phyloP scores from a whole-genome alignment of 2,888 invertebrate species.

The Aquatica leii region DNA sequence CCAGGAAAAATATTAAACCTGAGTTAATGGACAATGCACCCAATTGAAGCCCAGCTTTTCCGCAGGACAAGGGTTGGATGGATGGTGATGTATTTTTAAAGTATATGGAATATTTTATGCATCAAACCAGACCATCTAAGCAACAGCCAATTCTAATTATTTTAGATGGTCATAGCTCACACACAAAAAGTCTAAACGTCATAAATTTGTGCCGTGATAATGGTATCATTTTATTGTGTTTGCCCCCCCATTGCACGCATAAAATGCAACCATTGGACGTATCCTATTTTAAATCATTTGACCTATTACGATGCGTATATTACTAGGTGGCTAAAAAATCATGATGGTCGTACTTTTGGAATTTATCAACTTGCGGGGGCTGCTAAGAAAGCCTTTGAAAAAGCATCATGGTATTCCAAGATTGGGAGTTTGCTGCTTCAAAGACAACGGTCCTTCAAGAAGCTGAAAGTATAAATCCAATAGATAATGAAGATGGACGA shows the following conservation, averaged over 20 bases:
- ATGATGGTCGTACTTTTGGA: conserved; percentile 36
- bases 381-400: conserved; percentile 37
- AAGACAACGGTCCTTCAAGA: conserved; percentile 14
- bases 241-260: background rate
- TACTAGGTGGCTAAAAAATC: background rate
- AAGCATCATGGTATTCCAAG: conserved; percentile 2
- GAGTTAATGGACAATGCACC: background rate
- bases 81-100: background rate
- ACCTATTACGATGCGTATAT: background rate
- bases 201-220: background rate
- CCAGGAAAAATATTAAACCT: background rate
- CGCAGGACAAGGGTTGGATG: background rate
- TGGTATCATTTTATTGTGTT: background rate
- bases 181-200: background rate
- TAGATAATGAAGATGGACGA: background rate
- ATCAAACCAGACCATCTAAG: background rate
- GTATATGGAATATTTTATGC: background rate
- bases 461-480: background rate
- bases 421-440: conserved; percentile 16
- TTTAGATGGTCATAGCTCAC: background rate
- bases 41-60: background rate
- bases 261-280: conserved; percentile 4
- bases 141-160: background rate
- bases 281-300: conserved; percentile 7
- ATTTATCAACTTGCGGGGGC: conserved; percentile 41